Evolutionary conservation across 2,797 vertebrate species (phyloP).

Genomic region (Potorous gilbertii): DNA sequence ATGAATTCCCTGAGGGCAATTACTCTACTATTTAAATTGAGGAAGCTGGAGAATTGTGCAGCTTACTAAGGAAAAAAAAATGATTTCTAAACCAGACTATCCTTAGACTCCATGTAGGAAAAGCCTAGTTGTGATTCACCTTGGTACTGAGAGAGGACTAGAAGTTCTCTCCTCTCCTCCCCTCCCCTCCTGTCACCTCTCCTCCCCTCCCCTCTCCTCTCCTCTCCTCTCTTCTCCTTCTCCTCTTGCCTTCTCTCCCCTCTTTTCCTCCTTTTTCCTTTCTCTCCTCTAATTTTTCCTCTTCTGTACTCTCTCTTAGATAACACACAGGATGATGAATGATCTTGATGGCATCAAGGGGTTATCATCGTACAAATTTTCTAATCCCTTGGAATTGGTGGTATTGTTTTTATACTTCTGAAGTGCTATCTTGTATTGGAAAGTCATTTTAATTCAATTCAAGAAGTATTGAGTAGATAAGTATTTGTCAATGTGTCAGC

Average conservation of each 20-base stretch:
- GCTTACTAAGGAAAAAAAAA: background rate
- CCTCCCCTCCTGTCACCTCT: accelerated
- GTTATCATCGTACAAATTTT: background rate
- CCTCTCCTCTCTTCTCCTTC: too few relatives aligned
- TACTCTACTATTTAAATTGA: background rate
- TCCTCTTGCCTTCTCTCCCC: too few relatives aligned
- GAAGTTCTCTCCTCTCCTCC: background rate
- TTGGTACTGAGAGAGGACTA: background rate
- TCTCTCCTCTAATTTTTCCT: background rate
- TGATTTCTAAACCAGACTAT: background rate
- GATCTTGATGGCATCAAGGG: background rate
- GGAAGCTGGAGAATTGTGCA: background rate
- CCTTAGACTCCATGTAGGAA: background rate
- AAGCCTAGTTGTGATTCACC: background rate
- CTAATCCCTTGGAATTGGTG: background rate
- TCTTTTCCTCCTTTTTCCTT: too few relatives aligned
- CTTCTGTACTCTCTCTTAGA: background rate
- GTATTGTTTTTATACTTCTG: background rate
- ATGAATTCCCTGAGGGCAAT: background rate
- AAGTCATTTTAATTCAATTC: background rate
- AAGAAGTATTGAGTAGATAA: background rate
- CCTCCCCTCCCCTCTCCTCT: too few relatives aligned
- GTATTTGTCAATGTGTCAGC: background rate
- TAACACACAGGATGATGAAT: background rate
- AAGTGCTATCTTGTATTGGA: background rate